Evolutionary conservation across 2,113 vertebrate genomes (phyloP).

Genomic region (Budorcas taxicolor): DNA sequence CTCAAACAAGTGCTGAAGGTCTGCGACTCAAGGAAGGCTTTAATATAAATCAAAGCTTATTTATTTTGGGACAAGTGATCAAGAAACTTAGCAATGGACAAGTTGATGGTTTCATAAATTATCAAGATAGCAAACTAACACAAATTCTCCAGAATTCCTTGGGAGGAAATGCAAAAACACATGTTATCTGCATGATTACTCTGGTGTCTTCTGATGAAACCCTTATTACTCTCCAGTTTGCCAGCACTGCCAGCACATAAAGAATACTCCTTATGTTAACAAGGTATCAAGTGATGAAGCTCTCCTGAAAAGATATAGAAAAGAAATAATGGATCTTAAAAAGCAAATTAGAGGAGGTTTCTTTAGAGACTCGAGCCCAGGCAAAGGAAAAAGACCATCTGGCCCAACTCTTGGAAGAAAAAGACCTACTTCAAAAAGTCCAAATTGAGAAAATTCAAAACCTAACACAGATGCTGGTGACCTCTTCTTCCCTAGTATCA

Average conservation of each 20-base stretch:
- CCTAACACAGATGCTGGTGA: constrained; percentile 90
- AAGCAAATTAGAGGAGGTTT: constrained; percentile 89
- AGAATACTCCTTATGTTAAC: constrained; percentile 95
- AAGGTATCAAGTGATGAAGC: constrained; percentile 95
- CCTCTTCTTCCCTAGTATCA: constrained; percentile 80
- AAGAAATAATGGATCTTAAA: constrained; percentile 95
- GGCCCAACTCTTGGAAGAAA: constrained; percentile 90
- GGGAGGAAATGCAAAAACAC: constrained; percentile 95
- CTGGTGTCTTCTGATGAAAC: constrained; percentile 90
- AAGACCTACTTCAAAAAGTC: constrained; percentile 91
- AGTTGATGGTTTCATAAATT: constrained; percentile 88
- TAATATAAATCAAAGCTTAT: constrained; percentile 96
- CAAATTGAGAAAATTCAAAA: constrained; percentile 90
- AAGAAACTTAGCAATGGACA: neutral
- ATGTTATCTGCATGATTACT: constrained; percentile 95
- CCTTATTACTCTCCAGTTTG: constrained; percentile 97
- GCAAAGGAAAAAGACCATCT: constrained; percentile 89
- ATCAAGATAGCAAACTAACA: constrained; percentile 96
- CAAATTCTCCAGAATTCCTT: constrained; percentile 96
- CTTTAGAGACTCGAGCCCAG: constrained; percentile 87
- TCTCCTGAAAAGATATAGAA: constrained; percentile 91
- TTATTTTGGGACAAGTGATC: constrained; percentile 88
- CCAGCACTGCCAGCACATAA: constrained; percentile 94
- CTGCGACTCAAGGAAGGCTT: constrained; percentile 94
- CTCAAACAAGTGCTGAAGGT: constrained; percentile 95